Evolutionary conservation across 2,797 vertebrate genomes (phyloP), one percentile per base, ranked within the genome.

Genomic region (Heteromormyrus szaboi): DNA sequence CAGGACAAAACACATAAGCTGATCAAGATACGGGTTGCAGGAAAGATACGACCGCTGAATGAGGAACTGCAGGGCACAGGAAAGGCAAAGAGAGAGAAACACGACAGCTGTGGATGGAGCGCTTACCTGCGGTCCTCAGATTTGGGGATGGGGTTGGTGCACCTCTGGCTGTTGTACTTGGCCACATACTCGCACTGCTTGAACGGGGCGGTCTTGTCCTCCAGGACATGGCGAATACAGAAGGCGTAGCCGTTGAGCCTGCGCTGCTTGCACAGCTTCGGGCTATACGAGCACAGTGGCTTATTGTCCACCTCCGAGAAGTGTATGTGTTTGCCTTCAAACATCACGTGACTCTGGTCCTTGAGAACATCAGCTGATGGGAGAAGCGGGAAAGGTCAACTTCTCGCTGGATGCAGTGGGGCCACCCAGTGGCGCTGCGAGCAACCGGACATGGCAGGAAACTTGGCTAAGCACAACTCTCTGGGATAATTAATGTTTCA

Each of bases 301-400:
- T 99, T 99, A 97, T 99, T 99, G 97, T 99, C 99, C 97, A 99
- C 98, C 97, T 99, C 98, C 96, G 99, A 99, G 98, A 99, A 99
- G 98, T 99, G 99, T 98, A 99, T 99, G 97, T 99, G 99, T 99
- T 99, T 99, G 97, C 99, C 99, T 98, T 99, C 98, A 96, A 99
- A 99, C 99, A 99, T 99, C 98, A 99, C 98, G 98, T 99, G 98
- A 98, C 97, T 98, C 98, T 97, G 97, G 97, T 98, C 96, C 98
- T 98, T 98, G 98, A 97, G 97, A 98, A 99, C 98, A 99, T 99
- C 97, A 99, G 99, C 99, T 99, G 98, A 96, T 95, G 94, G 93
- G 94, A 95, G 84, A 93, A 48, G 81, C 81, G 46, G 85, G 37
- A 92, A 91, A 92, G 90, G 79, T 59, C 53, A 87, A 65, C 51